Evolutionary conservation across 2,113 vertebrate species (phyloP).

Genomic region (Neogobius melanostomus): DNA sequence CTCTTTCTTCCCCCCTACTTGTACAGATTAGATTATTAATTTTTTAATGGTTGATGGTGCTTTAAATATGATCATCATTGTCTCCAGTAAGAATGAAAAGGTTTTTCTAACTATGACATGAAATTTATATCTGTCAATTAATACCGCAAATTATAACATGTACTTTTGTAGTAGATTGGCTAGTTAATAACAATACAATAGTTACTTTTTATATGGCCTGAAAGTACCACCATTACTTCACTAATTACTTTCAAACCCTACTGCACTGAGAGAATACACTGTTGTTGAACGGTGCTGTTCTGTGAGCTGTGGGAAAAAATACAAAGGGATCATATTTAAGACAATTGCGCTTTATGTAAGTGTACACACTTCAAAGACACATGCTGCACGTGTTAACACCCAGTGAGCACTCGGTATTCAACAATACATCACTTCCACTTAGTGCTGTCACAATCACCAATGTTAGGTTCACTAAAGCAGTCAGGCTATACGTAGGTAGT

Average conservation of each 20-base stretch:
- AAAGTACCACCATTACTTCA: background rate
- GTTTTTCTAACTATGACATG: too few relatives aligned
- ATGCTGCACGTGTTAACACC: slow-evolving; percentile 54
- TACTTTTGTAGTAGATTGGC: too few relatives aligned
- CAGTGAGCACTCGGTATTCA: slow-evolving; percentile 33
- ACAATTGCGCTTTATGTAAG: slow-evolving; percentile 52
- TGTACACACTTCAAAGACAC: slow-evolving; percentile 55
- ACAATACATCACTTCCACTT: slow-evolving; percentile 33
- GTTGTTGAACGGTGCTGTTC: background rate
- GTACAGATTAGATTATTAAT: too few relatives aligned
- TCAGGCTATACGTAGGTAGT: slow-evolving; percentile 35
- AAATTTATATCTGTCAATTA: too few relatives aligned
- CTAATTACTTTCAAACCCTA: background rate
- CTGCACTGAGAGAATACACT: background rate
- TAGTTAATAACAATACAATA: too few relatives aligned
- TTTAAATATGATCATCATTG: too few relatives aligned
- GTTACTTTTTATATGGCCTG: too few relatives aligned
- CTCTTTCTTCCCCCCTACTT: too few relatives aligned
- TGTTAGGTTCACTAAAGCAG: slow-evolving; percentile 6
- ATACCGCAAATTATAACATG: too few relatives aligned
- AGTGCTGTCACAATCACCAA: slow-evolving; percentile 16
- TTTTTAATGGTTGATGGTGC: too few relatives aligned
- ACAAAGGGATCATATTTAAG: slow-evolving; percentile 12
- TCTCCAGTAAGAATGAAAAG: too few relatives aligned
- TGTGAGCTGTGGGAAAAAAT: background rate